Conservation (phyloP, 2,888 invertebrate species). For the Congeria kusceri region DNA sequence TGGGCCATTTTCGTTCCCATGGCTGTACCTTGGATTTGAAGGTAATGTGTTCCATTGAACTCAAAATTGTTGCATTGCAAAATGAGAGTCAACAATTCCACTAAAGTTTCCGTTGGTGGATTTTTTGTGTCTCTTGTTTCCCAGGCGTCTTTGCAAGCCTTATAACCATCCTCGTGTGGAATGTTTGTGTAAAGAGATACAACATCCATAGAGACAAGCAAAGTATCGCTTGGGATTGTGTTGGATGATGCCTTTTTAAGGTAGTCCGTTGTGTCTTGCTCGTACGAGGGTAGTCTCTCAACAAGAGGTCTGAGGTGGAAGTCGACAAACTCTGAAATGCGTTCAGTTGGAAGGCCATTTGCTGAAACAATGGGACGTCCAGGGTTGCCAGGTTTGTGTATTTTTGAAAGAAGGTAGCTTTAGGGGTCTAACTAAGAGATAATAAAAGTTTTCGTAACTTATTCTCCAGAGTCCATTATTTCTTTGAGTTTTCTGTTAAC, state of each 20-base stretch:
- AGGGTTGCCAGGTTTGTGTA: conserved; percentile 34
- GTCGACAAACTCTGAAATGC: conserved; percentile 36
- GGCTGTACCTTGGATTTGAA: conserved; percentile 20
- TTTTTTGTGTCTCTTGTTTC: conserved; percentile 19
- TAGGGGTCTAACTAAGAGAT: conserved; percentile 14
- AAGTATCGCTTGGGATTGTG: conserved; percentile 3
- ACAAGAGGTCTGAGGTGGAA: conserved; percentile 22
- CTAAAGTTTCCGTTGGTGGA: conserved; percentile 19
- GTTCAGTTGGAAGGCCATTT: conserved; percentile 34
- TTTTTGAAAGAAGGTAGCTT: conserved; percentile 35
- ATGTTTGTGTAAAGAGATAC: conserved; percentile 42
- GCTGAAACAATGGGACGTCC: conserved; percentile 43
- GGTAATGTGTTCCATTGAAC: conserved; percentile 43
- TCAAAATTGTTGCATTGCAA: conserved; percentile 38
- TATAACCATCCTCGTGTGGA: conserved; percentile 32
- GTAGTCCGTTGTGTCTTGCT: conserved; percentile 26
- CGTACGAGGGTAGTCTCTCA: conserved; percentile 15
- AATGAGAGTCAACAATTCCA: conserved; percentile 25
- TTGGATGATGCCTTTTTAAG: conserved; percentile 7
- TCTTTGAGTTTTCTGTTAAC: neutral
- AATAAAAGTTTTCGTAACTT: conserved; percentile 2
- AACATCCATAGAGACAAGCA: conserved; percentile 44
- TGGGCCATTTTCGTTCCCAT: conserved; percentile 61
- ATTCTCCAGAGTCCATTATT: conserved; percentile 13
- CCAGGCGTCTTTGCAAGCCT: conserved; percentile 16